phyloP scores from a whole-genome alignment of 2,888 invertebrate genomes.

The Calliscelio sp. region DNA sequence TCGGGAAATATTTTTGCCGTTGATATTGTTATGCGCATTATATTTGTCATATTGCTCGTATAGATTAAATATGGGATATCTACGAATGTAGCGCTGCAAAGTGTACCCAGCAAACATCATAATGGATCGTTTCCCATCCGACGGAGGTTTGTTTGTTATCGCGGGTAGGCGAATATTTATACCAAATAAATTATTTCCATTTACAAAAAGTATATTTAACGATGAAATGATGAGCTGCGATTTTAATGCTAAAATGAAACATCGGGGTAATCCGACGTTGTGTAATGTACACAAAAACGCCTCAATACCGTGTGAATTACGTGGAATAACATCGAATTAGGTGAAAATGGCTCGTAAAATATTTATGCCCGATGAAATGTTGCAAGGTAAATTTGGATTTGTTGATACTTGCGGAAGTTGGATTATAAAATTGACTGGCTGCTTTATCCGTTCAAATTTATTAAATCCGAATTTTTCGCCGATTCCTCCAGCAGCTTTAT shows the following conservation, averaged over 20 bases:
- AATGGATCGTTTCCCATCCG: constrained; percentile 63
- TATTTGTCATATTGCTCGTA: constrained; percentile 64
- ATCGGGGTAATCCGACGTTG: constrained; percentile 59
- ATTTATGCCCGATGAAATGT: constrained; percentile 54
- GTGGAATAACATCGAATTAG: constrained; percentile 59
- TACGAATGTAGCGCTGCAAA: constrained; percentile 45
- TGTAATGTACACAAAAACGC: constrained; percentile 41
- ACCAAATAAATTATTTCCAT: constrained; percentile 59
- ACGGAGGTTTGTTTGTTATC: constrained; percentile 57
- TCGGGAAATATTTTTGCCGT: constrained; percentile 34
- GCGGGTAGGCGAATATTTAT: constrained; percentile 61
- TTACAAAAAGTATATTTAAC: constrained; percentile 63
- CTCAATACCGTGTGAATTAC: constrained; percentile 49
- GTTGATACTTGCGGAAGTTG: constrained; percentile 1
- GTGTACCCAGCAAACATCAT: constrained; percentile 69
- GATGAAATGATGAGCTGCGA: constrained; percentile 58
- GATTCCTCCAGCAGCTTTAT: neutral
- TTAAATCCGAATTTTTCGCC: neutral
- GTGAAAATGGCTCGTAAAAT: constrained; percentile 47
- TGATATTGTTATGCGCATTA: constrained; percentile 48
- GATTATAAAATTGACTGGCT: constrained; percentile 13
- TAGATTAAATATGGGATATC: constrained; percentile 65
- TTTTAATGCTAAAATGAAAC: constrained; percentile 63
- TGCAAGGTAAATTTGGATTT: constrained; percentile 45
- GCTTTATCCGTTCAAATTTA: neutral